phyloP scores from a whole-genome alignment of 2,797 vertebrate species.

The Parauchenoglanis ngamensis region DNA sequence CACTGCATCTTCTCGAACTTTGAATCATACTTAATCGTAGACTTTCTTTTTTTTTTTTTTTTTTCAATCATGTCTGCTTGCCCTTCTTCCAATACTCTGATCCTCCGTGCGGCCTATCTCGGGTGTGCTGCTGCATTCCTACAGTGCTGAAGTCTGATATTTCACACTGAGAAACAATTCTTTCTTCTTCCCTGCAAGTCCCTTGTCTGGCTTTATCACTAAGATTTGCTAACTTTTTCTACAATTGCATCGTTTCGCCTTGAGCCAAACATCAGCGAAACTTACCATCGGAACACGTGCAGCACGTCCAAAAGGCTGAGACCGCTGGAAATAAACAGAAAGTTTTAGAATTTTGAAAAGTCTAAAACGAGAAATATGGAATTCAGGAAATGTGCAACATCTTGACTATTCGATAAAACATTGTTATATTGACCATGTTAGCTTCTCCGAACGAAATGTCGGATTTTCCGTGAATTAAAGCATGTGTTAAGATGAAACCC shows the following conservation, averaged over 20 bases:
- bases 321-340: not conserved
- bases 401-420: no score
- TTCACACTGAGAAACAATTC: conserved; percentile 4
- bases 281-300: not conserved
- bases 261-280: not conserved
- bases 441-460: no score
- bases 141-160: conserved; percentile 6
- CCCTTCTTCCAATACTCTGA: not conserved
- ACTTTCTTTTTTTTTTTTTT: no score
- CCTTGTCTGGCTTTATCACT: not conserved
- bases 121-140: not conserved
- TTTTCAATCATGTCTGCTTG: not conserved
- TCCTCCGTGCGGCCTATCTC: not conserved
- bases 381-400: no score
- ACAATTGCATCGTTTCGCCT: not conserved
- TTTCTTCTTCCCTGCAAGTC: not conserved
- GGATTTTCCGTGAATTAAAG: no score
- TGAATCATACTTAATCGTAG: not conserved
- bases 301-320: not conserved
- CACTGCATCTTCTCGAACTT: not conserved
- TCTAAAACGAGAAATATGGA: not conserved
- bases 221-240: conserved; percentile 1
- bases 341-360: not conserved
- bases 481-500: no score
- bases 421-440: no score